A percentile compares a stretch with the other conserved stretches of the same genome.
Conservation (phyloP, 2,797 vertebrate species). For the Sarcophilus harrisii region DNA sequence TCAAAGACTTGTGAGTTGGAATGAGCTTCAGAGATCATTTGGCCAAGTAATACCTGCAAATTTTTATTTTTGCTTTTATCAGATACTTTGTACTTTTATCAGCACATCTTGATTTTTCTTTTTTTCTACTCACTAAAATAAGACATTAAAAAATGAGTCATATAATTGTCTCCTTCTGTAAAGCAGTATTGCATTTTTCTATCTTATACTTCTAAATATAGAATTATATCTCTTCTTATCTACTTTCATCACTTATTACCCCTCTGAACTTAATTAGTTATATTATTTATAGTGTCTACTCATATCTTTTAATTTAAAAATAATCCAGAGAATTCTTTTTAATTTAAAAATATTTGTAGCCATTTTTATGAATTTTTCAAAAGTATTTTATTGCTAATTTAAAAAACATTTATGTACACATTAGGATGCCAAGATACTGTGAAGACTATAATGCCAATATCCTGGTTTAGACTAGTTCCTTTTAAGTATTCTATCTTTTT, state of each 20-base stretch:
- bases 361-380: background rate
- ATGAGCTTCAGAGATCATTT: background rate
- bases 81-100: background rate
- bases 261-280: constrained; percentile 48
- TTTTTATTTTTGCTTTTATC: background rate
- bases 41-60: background rate
- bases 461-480: constrained; percentile 12
- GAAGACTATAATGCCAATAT: constrained; percentile 31
- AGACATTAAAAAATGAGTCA: constrained; percentile 51
- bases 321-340: constrained; percentile 16
- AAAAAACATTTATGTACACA: background rate
- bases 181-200: constrained; percentile 36
- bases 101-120: constrained; percentile 54
- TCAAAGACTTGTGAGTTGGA: background rate
- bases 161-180: constrained; percentile 53
- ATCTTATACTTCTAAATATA: constrained; percentile 50
- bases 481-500: constrained; percentile 22
- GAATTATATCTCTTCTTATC: constrained; percentile 46
- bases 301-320: constrained; percentile 28
- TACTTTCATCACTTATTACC: constrained; percentile 55
- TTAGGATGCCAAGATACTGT: constrained; percentile 38
- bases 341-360: constrained; percentile 50
- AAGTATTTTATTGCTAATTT: background rate
- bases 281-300: constrained; percentile 50
- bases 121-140: constrained; percentile 48